Evolutionary conservation across 2,113 vertebrate species (phyloP).

Genomic region (Pavo muticus): DNA sequence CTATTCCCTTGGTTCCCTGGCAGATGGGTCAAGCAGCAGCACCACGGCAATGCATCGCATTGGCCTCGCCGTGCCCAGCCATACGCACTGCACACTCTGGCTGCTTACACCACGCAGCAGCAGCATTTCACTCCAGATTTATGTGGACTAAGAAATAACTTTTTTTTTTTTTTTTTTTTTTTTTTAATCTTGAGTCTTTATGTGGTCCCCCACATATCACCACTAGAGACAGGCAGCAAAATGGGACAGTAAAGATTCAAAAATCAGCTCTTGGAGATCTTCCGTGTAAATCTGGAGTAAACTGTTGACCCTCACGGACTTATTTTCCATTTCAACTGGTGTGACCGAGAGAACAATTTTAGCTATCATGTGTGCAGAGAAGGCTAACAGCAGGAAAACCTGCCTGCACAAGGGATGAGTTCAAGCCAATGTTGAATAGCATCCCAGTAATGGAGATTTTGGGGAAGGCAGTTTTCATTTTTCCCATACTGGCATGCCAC

Average conservation of each 20-base stretch:
- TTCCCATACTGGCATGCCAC: background rate
- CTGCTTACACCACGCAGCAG: fast-evolving
- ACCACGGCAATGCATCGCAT: background rate
- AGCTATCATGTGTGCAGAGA: fast-evolving
- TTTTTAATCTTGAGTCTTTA: constrained; percentile 33
- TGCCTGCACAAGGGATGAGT: background rate
- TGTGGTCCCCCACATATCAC: background rate
- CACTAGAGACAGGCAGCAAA: background rate
- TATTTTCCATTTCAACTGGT: background rate
- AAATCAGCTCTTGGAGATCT: background rate
- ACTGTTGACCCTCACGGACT: background rate
- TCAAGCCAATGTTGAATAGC: background rate
- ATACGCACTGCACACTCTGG: fast-evolving
- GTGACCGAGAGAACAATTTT: background rate
- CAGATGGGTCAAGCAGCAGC: constrained; percentile 56
- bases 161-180: background rate
- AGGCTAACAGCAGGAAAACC: background rate
- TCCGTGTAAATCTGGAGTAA: background rate
- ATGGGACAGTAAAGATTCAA: background rate
- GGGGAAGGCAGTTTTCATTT: background rate
- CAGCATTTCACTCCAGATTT: background rate
- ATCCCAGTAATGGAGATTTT: background rate
- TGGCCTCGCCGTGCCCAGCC: background rate
- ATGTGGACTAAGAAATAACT: background rate
- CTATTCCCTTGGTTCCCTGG: constrained; percentile 38